Base-by-base conservation (phyloP, 2,888 invertebrate species). In the Cataglyphis albicans region DNA sequence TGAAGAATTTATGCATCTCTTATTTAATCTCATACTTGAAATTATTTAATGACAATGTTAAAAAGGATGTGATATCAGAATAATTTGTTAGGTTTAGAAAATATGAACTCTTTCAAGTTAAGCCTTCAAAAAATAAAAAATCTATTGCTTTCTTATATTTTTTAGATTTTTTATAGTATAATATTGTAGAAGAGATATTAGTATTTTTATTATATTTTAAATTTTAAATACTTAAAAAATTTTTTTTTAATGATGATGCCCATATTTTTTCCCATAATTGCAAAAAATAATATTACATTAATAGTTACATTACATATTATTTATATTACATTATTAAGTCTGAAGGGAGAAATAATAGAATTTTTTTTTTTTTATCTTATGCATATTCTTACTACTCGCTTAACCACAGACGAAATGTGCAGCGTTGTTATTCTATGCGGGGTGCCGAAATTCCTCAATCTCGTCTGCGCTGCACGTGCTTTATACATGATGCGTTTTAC, bases 401-500 rank as follows among this genome's bases (percentile, higher is more conserved):
- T 41, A 21, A 15, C 44, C 32, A n/a, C 32, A 29, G 9, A 18
- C 15, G 21, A 74, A 1, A 52, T 52, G 7, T 67, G 38, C 48
- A 59, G 61, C 68, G 78, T 86, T 35, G 25, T 52, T 52, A 41
- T 80, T 52, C 38, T 7, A 41, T 3, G 55, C 44, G 15, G 29
- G 64, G 5, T 61, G 32, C 44, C 64, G 44, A 64, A 75, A 64
- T 75, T 44, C 29, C 29, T 25, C 18, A 52, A 55, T 59, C 57
- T 59, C 25, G 18, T 61, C 70, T 70, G 35, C 44, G 63, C 10
- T 76, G 80, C 88, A 85, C 82, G 81, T 83, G 87, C 73, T 74
- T 63, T 74, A 78, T 52, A 41, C 70, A 55, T 57, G 81, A 89
- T 84, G 81, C 83, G 70, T 68, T 83, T 86, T 86, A 82, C 73